Conservation (phyloP, 2,113 vertebrate genomes). For the Myotis davidii region DNA sequence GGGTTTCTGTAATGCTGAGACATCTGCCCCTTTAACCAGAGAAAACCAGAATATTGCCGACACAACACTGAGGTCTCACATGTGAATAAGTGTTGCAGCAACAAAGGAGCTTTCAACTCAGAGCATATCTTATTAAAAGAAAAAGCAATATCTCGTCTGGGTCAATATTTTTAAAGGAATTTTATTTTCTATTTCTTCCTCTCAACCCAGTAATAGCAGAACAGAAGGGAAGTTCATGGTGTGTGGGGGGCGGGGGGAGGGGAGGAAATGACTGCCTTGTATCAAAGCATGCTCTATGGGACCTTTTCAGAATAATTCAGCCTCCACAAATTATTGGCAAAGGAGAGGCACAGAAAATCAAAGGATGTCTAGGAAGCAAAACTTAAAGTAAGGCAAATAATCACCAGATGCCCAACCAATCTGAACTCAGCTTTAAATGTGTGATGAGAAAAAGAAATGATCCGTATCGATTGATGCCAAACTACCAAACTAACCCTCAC, state of each 20-base stretch:
- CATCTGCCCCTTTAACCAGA: background rate
- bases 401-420: background rate
- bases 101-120: background rate
- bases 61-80: background rate
- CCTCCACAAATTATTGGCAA: background rate
- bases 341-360: background rate
- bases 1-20: background rate
- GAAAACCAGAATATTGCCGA: background rate
- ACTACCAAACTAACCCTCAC: background rate
- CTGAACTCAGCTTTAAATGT: background rate
- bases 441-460: background rate
- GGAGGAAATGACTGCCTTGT: background rate
- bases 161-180: conserved; percentile 34
- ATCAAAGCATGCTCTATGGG: background rate
- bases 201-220: conserved; percentile 1
- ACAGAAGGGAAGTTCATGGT: background rate
- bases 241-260: too few relatives aligned
- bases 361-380: background rate
- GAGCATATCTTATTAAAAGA: background rate
- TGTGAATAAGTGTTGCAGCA: conserved; percentile 41
- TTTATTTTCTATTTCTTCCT: conserved; percentile 33
- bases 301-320: background rate
- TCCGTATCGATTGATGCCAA: background rate
- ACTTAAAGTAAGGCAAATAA: background rate
- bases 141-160: conserved; percentile 22